Percentiles rank a stretch among this genome's conserved stretches.
Conservation (phyloP, 1,140 invertebrate genomes). For the Trinorchestia longiramus region DNA sequence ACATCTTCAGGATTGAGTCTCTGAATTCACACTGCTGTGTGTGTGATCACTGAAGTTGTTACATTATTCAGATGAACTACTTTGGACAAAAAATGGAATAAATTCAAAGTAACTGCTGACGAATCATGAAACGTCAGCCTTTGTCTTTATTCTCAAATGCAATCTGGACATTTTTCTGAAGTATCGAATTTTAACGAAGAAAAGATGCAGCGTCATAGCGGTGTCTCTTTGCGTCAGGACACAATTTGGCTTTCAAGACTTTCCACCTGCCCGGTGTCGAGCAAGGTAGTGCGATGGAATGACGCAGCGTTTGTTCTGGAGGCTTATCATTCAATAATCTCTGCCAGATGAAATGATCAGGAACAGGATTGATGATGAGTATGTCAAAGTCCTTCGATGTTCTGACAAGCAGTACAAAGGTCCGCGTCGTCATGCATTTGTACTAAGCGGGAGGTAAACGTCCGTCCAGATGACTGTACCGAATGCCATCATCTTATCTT, state of each 20-base stretch:
- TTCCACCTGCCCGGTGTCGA: neutral
- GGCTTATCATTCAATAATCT: neutral
- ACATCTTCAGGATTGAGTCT: neutral
- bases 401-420: neutral
- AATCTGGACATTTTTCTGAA: neutral
- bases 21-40: neutral
- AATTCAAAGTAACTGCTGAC: neutral
- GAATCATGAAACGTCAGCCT: neutral
- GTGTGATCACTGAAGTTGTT: too few relatives aligned
- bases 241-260: neutral
- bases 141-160: neutral
- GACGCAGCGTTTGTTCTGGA: neutral
- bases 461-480: neutral
- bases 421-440: neutral
- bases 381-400: neutral
- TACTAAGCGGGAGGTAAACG: neutral
- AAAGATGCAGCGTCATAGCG: neutral
- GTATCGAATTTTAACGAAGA: neutral
- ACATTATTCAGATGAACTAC: neutral
- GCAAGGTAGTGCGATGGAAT: neutral
- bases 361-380: neutral
- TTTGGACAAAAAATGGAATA: neutral
- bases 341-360: neutral
- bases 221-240: neutral
- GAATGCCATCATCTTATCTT: neutral